These are phyloP conservation scores for Stegodyphus dumicola DNA, from an alignment of 1,140 invertebrate species.

Conservation along the genomic window DNA sequence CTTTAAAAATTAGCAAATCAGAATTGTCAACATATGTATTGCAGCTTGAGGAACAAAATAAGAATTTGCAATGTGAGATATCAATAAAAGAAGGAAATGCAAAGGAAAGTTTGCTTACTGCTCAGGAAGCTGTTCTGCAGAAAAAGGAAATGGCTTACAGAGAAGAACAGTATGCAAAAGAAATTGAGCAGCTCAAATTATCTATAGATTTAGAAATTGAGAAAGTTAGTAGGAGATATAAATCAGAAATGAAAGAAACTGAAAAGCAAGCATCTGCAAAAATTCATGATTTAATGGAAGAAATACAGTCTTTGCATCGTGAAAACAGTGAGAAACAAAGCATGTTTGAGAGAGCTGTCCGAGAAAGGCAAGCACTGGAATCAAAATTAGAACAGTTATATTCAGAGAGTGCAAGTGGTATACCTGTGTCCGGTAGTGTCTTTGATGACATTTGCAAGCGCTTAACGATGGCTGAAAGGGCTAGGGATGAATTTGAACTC, in stretches of 20 bases:
- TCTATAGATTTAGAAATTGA: slow-evolving; percentile 8
- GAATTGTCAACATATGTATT: background rate
- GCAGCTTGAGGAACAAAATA: slow-evolving; percentile 30
- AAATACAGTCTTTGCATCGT: slow-evolving; percentile 20
- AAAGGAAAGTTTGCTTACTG: slow-evolving; percentile 41
- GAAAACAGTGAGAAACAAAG: slow-evolving; percentile 33
- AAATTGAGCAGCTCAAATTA: slow-evolving; percentile 16
- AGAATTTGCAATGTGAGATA: slow-evolving; percentile 3
- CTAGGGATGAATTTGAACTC: slow-evolving; percentile 34
- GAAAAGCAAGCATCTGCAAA: slow-evolving; percentile 5
- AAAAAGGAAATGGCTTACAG: slow-evolving; percentile 34
- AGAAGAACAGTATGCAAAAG: slow-evolving; percentile 40
- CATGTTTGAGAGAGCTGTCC: slow-evolving; percentile 23
- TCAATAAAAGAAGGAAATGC: slow-evolving; percentile 21
- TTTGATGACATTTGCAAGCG: slow-evolving; percentile 33
- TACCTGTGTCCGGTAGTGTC: background rate
- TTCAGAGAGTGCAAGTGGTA: slow-evolving; percentile 10
- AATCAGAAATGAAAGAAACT: slow-evolving; percentile 15
- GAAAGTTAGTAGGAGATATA: slow-evolving; percentile 24
- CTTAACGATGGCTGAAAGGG: slow-evolving; percentile 14
- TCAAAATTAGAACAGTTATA: slow-evolving; percentile 27
- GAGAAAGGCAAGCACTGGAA: slow-evolving; percentile 44
- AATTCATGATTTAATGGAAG: slow-evolving; percentile 24
- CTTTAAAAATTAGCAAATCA: background rate
- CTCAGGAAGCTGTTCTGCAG: slow-evolving; percentile 32